These are phyloP conservation scores for Melanotaenia duboulayi DNA, from an alignment of 2,113 vertebrate species.

Conservation along the genomic window DNA sequence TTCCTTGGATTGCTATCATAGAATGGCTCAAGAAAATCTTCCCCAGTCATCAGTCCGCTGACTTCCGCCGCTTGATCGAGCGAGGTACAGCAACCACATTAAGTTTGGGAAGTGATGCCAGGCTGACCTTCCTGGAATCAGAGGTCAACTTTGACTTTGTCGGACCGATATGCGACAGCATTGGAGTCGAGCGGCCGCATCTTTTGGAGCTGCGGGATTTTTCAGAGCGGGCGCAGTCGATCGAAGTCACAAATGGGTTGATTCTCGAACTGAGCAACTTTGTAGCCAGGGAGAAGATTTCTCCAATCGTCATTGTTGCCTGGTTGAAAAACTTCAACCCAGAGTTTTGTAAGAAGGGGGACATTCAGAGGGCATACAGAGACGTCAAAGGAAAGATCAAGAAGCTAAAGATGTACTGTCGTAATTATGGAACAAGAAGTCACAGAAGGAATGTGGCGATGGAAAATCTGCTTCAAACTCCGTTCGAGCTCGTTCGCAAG, in stretches of 20 bases:
- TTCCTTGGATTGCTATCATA: constrained; percentile 72
- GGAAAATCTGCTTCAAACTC: constrained; percentile 79
- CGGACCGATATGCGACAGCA: constrained; percentile 83
- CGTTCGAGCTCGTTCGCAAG: constrained; percentile 73
- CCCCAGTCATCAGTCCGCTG: constrained; percentile 69
- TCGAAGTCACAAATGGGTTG: constrained; percentile 81
- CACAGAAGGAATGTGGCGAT: constrained; percentile 70
- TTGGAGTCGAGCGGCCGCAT: constrained; percentile 78
- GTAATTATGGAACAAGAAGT: constrained; percentile 74
- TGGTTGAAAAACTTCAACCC: constrained; percentile 82
- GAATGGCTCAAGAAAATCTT: constrained; percentile 81
- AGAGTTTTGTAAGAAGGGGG: constrained; percentile 74
- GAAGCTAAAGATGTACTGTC: constrained; percentile 66
- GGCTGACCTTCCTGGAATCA: constrained; percentile 73
- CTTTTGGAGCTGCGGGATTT: constrained; percentile 82
- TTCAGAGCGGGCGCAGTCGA: constrained; percentile 72
- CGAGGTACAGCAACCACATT: constrained; percentile 73
- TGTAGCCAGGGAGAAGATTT: constrained; percentile 75
- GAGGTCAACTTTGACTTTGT: constrained; percentile 82
- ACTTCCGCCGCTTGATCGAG: constrained; percentile 81
- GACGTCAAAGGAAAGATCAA: constrained; percentile 68
- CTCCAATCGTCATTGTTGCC: constrained; percentile 72
- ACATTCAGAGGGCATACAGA: constrained; percentile 71
- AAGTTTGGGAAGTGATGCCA: constrained; percentile 70
- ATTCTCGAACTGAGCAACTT: constrained; percentile 81